A percentile compares a stretch with the other conserved stretches of the same genome.
These are phyloP conservation scores for Brachypodius melanocephalos DNA, from an alignment of 2,113 vertebrate genomes.

Conservation along the genomic window DNA sequence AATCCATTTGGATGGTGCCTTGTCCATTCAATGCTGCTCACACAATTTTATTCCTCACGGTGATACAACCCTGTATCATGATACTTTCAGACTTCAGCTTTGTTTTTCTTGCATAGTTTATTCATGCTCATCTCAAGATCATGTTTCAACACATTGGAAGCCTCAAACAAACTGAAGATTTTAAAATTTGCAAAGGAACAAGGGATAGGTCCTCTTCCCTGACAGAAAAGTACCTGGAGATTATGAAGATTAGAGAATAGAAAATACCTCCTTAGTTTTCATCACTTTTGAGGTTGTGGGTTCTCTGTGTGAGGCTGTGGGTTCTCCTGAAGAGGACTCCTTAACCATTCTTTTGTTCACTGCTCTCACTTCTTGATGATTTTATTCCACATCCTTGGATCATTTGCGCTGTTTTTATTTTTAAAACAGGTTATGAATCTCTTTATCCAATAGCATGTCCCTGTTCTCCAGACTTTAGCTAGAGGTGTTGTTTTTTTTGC, in stretches of 20 bases:
- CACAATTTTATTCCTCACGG: neutral
- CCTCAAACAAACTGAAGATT: neutral
- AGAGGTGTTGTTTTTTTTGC: neutral
- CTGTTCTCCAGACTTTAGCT: neutral
- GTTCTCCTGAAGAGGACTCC: neutral
- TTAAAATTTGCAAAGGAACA: neutral
- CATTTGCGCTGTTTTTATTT: neutral
- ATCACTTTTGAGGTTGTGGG: accelerated
- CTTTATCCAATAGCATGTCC: neutral
- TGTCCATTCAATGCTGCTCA: neutral
- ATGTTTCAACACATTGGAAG: neutral
- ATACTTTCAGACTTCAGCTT: neutral
- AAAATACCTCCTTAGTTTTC: neutral
- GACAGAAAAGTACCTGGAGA: neutral
- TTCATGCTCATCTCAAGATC: neutral
- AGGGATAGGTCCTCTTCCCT: neutral
- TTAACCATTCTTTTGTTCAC: neutral
- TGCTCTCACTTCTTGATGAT: neutral
- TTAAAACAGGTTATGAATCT: neutral
- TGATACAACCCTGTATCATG: neutral
- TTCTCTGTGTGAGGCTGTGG: neutral
- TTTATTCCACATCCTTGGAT: neutral
- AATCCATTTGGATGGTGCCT: neutral
- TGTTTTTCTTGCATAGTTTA: neutral
- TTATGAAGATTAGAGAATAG: neutral